Evolutionary conservation across 2,797 vertebrate genomes (phyloP).

Genomic region (Thunnus albacares): DNA sequence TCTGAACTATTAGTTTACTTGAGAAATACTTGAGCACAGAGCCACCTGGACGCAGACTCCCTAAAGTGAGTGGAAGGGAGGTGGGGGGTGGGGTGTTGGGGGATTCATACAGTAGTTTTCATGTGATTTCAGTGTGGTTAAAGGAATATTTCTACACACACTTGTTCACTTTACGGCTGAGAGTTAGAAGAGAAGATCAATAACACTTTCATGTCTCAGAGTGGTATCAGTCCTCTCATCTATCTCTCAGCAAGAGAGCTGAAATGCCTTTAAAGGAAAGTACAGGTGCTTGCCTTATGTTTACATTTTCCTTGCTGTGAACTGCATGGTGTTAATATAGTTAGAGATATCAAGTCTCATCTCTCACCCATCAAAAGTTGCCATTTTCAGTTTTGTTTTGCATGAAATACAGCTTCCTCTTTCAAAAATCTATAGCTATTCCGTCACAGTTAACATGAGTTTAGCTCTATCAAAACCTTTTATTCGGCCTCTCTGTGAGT

Average conservation of each 20-base stretch:
- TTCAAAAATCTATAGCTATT: background rate
- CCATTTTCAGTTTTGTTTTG: slow-evolving; percentile 9
- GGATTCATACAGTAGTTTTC: background rate
- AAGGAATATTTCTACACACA: background rate
- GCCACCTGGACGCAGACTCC: slow-evolving; percentile 27
- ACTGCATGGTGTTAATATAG: background rate
- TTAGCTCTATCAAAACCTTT: background rate
- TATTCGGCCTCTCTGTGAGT: background rate
- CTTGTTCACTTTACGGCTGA: no score
- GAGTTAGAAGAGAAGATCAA: no score
- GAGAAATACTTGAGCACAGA: slow-evolving; percentile 9
- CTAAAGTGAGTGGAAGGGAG: background rate
- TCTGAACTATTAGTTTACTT: slow-evolving; percentile 8
- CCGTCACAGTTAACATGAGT: background rate
- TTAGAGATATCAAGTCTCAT: background rate
- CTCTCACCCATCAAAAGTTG: background rate
- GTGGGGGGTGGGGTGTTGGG: no score
- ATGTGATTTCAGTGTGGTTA: background rate
- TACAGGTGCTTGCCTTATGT: background rate
- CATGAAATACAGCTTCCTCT: background rate
- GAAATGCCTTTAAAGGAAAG: background rate
- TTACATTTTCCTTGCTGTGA: background rate
- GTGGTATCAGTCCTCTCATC: background rate
- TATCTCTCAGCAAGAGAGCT: background rate
- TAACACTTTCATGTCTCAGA: no score